Percentiles rank a stretch among this genome's conserved stretches.
phyloP scores from a whole-genome alignment of 2,888 invertebrate genomes.

The Nomada hirtipes region DNA sequence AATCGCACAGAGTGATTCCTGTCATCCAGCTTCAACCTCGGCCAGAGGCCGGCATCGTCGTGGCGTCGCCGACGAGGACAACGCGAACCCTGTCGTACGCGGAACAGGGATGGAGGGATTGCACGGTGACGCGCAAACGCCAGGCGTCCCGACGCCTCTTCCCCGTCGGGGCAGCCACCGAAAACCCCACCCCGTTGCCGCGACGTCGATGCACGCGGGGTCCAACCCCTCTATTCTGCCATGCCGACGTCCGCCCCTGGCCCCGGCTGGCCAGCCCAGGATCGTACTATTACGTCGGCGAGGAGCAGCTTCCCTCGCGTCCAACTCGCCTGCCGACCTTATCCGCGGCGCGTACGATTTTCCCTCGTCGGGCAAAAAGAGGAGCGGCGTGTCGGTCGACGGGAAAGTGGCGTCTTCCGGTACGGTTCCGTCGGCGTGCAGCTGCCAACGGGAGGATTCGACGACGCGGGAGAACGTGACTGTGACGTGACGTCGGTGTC shows the following conservation, averaged over 20 bases:
- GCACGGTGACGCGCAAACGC: constrained; percentile 74
- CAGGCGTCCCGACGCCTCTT: constrained; percentile 73
- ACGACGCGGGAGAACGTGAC: constrained; percentile 20
- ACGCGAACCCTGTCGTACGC: background rate
- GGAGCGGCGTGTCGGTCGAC: constrained; percentile 22
- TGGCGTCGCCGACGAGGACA: constrained; percentile 18
- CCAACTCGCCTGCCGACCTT: constrained; percentile 56
- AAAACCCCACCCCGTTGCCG: constrained; percentile 66
- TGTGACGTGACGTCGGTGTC: background rate
- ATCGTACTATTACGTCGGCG: constrained; percentile 73
- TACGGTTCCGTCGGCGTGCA: constrained; percentile 24
- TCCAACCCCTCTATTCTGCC: constrained; percentile 74
- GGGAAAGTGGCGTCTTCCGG: constrained; percentile 15
- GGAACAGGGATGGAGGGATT: constrained; percentile 11
- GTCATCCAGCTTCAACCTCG: constrained; percentile 2
- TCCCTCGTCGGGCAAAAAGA: constrained; percentile 43
- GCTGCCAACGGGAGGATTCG: background rate
- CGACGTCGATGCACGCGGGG: constrained; percentile 61
- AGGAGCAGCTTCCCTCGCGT: constrained; percentile 69
- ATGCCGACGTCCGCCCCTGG: constrained; percentile 75
- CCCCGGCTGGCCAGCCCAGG: constrained; percentile 68
- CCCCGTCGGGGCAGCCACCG: constrained; percentile 51
- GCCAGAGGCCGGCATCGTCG: background rate
- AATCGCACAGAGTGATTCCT: constrained; percentile 17
- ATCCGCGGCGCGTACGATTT: constrained; percentile 54